These are phyloP conservation scores for Megaustenia siamemsis DNA, from an alignment of 2,888 invertebrate genomes.

Conservation along the genomic window DNA sequence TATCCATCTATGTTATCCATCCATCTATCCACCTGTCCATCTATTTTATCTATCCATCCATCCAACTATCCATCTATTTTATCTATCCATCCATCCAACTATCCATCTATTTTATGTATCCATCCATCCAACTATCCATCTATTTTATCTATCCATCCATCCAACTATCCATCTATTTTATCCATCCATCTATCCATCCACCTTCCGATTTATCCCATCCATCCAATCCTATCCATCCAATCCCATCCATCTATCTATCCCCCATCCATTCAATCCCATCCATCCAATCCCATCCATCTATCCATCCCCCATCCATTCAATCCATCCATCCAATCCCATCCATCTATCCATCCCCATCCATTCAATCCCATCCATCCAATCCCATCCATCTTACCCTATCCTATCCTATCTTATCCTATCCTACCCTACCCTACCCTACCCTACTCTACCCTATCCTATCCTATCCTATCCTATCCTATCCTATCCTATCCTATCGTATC, in stretches of 20 bases:
- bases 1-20: too few relatives aligned
- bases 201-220: background rate
- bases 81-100: background rate
- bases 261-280: too few relatives aligned
- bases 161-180: background rate
- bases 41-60: background rate
- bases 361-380: background rate
- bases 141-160: background rate
- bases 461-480: background rate
- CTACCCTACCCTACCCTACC: too few relatives aligned
- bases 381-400: too few relatives aligned
- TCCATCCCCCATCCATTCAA: background rate
- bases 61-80: background rate
- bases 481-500: background rate
- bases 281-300: background rate
- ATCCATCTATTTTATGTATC: too few relatives aligned
- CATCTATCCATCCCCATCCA: background rate
- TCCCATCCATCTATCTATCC: background rate
- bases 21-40: background rate
- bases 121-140: too few relatives aligned
- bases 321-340: background rate
- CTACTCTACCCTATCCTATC: too few relatives aligned
- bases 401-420: too few relatives aligned
- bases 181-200: background rate
- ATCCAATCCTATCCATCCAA: background rate